phyloP scores from a whole-genome alignment of 2,888 invertebrate species.

The Cheilosia vulpina region DNA sequence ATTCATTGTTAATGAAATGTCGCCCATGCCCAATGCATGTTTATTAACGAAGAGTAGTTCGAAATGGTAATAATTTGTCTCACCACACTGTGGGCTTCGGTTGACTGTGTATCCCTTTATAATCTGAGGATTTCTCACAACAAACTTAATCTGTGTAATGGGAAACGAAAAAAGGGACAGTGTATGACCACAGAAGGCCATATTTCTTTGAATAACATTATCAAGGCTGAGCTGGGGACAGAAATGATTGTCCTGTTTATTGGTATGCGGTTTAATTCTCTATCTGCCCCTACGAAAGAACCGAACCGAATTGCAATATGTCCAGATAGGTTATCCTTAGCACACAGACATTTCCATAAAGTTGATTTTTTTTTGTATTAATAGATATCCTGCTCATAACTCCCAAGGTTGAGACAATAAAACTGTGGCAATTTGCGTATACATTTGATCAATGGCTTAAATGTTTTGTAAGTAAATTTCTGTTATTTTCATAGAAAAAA shows the following conservation, averaged over 20 bases:
- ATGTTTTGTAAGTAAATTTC: conserved; percentile 39
- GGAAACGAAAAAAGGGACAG: conserved; percentile 31
- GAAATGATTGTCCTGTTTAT: conserved; percentile 10
- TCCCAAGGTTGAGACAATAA: conserved; percentile 53
- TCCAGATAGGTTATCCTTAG: conserved; percentile 25
- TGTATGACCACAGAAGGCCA: conserved; percentile 19
- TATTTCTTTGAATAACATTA: conserved; percentile 37
- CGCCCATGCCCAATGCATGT: conserved; percentile 50
- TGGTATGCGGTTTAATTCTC: conserved; percentile 1
- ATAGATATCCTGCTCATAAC: conserved; percentile 44
- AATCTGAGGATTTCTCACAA: conserved; percentile 24
- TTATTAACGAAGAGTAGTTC: conserved; percentile 20
- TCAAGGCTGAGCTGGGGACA: conserved; percentile 25
- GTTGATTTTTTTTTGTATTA: conserved; percentile 17
- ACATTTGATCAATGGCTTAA: conserved; percentile 43
- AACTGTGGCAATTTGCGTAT: conserved; percentile 59
- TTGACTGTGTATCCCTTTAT: conserved; percentile 11
- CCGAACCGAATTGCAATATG: conserved; percentile 37
- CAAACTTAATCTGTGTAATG: conserved; percentile 50
- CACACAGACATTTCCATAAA: not conserved
- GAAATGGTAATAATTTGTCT: conserved; percentile 45
- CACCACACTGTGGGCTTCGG: not conserved
- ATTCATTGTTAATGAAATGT: conserved; percentile 64
- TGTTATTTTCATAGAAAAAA: conserved; percentile 24
- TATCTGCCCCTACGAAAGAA: conserved; percentile 7